Base-by-base conservation (phyloP, 2,888 invertebrate species). In the Cactoblastis cactorum region DNA sequence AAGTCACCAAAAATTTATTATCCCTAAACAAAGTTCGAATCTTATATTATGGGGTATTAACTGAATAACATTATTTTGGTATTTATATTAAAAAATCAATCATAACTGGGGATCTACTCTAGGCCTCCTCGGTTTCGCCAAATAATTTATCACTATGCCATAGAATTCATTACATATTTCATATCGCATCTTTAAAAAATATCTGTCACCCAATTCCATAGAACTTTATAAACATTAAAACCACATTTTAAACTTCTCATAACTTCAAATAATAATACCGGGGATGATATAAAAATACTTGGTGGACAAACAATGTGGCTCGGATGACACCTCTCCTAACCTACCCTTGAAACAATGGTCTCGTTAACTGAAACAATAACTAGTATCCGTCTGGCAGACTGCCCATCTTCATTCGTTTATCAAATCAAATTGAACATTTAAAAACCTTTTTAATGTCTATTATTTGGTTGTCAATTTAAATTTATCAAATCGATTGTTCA, bases 321-420 rank as follows among this genome's bases (percentile, higher is more conserved):
- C 65, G 65, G 71, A 77, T 79, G 81, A 76, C 80, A 80, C 78
- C 75, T 68, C 68, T 59, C 61, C 57, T 67, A 61, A 64, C 70
- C 69, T 60, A 61, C 71, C 70, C 65, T 54, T 45, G 50, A 73
- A 79, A 86, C 83, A 86, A 86, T 80, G 65, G 78, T 59, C 70
- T 84, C 80, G 80, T 85, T 85, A 80, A 73, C 66, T 72, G 68
- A 67, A 77, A 84, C 82, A 83, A 84, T 83, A 81, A 78, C 75
- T 14, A 72, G 70, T 63, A 74, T 72, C 65, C 66, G 68, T 61
- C 69, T 64, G 59, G 58, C 63, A 66, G 52, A 55, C 62, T 51
- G 59, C 59, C 58, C 53, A 12, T 39, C 24, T 24, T 56, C 53
- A 54, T 53, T 61, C 57, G 59, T 61, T 56, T 53, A 58, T 73